These are phyloP conservation scores for Saturnia japonica DNA, from an alignment of 2,888 invertebrate species.

Conservation along the genomic window DNA sequence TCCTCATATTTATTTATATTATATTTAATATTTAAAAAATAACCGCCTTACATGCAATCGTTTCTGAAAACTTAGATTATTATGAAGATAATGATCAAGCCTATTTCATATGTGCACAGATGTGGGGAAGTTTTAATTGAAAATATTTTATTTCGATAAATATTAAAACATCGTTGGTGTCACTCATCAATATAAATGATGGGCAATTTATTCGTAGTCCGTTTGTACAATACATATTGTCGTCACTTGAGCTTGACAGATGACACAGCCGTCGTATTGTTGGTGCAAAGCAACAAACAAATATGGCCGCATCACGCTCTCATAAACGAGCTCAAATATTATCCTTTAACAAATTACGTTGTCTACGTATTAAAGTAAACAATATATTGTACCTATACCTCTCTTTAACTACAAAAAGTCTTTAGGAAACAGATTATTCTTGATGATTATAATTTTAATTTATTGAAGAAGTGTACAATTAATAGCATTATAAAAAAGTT, in stretches of 20 bases:
- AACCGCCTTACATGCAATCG: background rate
- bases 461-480: no score
- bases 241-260: conserved; percentile 76
- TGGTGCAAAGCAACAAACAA: conserved; percentile 68
- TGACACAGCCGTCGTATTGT: conserved; percentile 59
- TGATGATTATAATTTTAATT: no score
- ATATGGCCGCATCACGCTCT: conserved; percentile 71
- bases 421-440: background rate
- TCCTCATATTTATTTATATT: no score
- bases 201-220: conserved; percentile 66
- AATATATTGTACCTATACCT: conserved; percentile 32
- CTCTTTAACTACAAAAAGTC: background rate
- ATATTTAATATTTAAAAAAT: no score
- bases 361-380: conserved; percentile 57
- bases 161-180: conserved; percentile 34
- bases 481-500: no score
- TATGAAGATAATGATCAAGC: background rate
- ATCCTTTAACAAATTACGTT: conserved; percentile 74
- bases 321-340: conserved; percentile 75
- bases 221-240: conserved; percentile 65
- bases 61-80: background rate
- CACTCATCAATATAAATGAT: conserved; percentile 73
- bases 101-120: background rate
- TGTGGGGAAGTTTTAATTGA: background rate
- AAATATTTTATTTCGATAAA: conserved; percentile 9